Percentiles rank a stretch among this genome's conserved stretches.
phyloP scores from a whole-genome alignment of 2,888 invertebrate species.

The Odontocerum albicorne region DNA sequence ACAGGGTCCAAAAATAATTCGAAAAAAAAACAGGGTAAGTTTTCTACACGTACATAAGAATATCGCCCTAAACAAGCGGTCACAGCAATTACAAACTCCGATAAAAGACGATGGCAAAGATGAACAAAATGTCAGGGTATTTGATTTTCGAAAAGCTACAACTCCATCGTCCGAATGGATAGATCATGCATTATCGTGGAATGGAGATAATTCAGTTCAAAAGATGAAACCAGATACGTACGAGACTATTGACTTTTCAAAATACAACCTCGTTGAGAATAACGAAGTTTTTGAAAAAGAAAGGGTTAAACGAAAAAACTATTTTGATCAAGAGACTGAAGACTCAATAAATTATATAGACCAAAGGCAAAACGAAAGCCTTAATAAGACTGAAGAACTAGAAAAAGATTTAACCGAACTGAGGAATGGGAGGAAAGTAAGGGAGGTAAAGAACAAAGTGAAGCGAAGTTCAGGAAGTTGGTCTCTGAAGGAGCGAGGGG shows the following conservation, averaged over 20 bases:
- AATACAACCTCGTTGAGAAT: too few relatives aligned
- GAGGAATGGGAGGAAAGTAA: neutral
- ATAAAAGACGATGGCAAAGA: neutral
- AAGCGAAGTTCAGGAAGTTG: constrained; percentile 4
- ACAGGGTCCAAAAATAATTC: neutral
- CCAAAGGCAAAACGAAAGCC: neutral
- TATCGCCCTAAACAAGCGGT: too few relatives aligned
- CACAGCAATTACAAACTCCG: neutral
- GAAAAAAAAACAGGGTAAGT: too few relatives aligned
- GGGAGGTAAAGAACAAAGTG: constrained; percentile 1
- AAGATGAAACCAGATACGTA: too few relatives aligned
- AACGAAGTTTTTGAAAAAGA: too few relatives aligned
- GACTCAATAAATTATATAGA: neutral
- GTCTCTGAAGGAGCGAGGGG: constrained; percentile 22
- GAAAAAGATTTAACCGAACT: neutral
- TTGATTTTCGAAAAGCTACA: neutral
- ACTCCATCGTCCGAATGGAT: neutral
- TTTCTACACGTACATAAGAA: too few relatives aligned
- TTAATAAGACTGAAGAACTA: constrained; percentile 2
- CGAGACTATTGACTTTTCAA: too few relatives aligned
- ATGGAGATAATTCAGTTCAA: too few relatives aligned
- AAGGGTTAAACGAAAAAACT: too few relatives aligned
- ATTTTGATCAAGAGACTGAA: neutral
- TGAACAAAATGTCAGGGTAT: neutral
- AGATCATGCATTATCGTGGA: constrained; percentile 4